These are phyloP conservation scores for Colistium nudipinnis DNA, from an alignment of 2,113 vertebrate genomes.

Conservation along the genomic window DNA sequence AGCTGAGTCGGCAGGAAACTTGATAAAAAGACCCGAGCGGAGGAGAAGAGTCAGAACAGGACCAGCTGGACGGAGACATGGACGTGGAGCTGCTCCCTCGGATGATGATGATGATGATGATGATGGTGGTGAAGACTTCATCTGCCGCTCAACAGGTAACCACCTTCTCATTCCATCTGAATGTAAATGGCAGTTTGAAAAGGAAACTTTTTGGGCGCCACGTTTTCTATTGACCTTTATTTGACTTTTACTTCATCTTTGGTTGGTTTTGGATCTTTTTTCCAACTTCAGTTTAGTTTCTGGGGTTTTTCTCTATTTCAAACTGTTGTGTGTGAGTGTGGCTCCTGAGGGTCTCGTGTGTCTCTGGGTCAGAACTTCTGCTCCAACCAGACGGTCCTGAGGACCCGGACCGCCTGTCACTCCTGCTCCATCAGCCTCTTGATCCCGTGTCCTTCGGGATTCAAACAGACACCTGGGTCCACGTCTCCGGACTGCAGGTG, in stretches of 20 bases:
- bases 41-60: background rate
- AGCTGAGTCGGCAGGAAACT: too few species aligned
- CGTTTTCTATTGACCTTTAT: too few species aligned
- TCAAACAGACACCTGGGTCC: constrained; percentile 20
- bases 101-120: constrained; percentile 21
- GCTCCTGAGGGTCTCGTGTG: too few species aligned
- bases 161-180: too few species aligned
- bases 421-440: constrained; percentile 62
- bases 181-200: too few species aligned
- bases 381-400: constrained; percentile 49
- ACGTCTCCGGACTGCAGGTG: constrained; percentile 62
- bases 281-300: too few species aligned
- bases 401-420: constrained; percentile 61
- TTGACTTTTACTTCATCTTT: too few species aligned
- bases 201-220: too few species aligned
- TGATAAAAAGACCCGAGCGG: too few species aligned
- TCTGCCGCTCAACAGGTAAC: constrained; percentile 43
- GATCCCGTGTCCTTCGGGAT: constrained; percentile 57
- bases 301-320: too few species aligned
- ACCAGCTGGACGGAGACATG: constrained; percentile 28
- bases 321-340: too few species aligned
- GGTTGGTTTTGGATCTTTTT: too few species aligned
- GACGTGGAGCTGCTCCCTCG: constrained; percentile 30
- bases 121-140: background rate
- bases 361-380: constrained; percentile 70